Base-by-base conservation (phyloP, 2,797 vertebrate species). In the Smutsia gigantea region DNA sequence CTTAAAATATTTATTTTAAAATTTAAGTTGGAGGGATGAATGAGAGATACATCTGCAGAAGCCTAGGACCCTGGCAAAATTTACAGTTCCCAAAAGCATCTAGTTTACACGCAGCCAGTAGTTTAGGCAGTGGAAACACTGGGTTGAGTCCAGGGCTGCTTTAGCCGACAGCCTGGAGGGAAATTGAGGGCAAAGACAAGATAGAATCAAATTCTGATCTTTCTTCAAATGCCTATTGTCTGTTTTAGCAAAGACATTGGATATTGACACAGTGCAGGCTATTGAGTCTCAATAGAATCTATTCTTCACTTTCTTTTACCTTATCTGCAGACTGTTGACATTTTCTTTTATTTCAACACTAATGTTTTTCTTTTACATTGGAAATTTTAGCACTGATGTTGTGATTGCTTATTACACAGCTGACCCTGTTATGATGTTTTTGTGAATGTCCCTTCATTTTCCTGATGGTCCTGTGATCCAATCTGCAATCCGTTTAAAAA, bases 401-500 rank as follows among this genome's bases (percentile, higher is more conserved):
- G 96, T 97, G 97, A 98, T 98, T 98, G 97, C 98, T 98, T 98
- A 97, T 97, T 12, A 61, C 86, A 90, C 98, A 97, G 97, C 96
- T 98, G 97, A 90, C 96, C 95, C 74, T 93, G 95, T 98, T 98
- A 98, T 83, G 97, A 96, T 68, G 25, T 97, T 97, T 96, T 95
- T 78, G 69, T 94, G 75, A 96, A 94, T 91, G 97, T 98, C 97
- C 94, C 93, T 97, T 98, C 97, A 95, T 98, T 98, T 98, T 98
- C 96, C 92, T 97, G 94, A 97, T 93, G 96, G 96, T 98, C 98
- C 98, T 90, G 91, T 97, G 98, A 98, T 98, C 98, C 98, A 98
- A 98, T 98, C 98, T 98, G 94, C 97, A 98, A 61, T 77, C 98
- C 98, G 98, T 98, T 99, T 98, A 98, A 98, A 97, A 98, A 98